phyloP scores from a whole-genome alignment of 2,113 vertebrate species.

The Scortum barcoo region DNA sequence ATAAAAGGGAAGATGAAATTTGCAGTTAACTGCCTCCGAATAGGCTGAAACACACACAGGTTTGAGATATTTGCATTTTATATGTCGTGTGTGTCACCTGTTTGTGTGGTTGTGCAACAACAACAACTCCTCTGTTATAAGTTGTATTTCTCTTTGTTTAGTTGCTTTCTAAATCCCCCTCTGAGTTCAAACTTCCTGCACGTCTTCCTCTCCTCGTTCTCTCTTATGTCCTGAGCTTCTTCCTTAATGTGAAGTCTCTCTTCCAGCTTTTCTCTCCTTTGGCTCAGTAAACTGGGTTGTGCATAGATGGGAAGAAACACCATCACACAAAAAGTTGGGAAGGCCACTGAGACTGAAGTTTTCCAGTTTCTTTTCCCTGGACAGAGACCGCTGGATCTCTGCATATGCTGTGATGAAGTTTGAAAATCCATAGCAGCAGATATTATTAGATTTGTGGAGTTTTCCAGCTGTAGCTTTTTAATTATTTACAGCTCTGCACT shows the following conservation, averaged over 20 bases:
- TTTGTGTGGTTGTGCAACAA: background rate
- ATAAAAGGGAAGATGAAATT: background rate
- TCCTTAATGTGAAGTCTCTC: background rate
- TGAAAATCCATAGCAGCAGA: conserved; percentile 19
- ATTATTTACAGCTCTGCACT: conserved; percentile 49
- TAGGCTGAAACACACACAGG: background rate
- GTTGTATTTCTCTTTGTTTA: background rate
- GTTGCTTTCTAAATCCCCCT: background rate
- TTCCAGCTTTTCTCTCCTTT: background rate
- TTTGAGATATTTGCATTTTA: background rate
- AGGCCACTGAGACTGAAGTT: conserved; percentile 26
- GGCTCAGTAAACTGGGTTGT: conserved; percentile 43
- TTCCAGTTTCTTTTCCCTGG: conserved; percentile 27
- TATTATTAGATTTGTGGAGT: conserved; percentile 50
- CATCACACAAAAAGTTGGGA: background rate
- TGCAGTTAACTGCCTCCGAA: background rate
- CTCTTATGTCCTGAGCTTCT: conserved; percentile 5
- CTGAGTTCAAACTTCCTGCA: background rate
- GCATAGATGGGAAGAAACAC: background rate
- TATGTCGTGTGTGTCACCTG: background rate
- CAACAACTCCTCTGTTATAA: background rate
- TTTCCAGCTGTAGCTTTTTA: conserved; percentile 41
- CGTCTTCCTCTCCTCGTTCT: background rate
- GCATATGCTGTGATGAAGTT: conserved; percentile 7
- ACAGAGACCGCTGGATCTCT: conserved; percentile 31